Percentiles rank a stretch among this genome's conserved stretches.
Evolutionary conservation across 2,113 vertebrate species (phyloP).

Genomic region (Shinisaurus crocodilurus): DNA sequence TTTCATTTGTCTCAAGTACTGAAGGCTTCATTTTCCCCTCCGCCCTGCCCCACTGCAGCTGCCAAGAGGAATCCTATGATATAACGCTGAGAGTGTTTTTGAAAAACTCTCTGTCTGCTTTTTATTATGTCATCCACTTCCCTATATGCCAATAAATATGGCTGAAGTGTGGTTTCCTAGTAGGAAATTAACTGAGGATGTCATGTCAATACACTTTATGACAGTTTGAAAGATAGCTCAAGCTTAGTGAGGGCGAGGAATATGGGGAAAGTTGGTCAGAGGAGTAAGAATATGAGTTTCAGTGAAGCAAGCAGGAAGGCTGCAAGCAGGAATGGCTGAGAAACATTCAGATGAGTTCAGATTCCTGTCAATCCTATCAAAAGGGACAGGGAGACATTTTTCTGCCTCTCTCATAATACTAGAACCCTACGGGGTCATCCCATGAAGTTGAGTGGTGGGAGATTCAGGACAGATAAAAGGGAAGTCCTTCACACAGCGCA

Average conservation of each 20-base stretch:
- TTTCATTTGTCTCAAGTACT: constrained; percentile 23
- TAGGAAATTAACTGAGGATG: constrained; percentile 48
- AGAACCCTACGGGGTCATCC: too few relatives aligned
- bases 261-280: neutral
- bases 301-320: neutral
- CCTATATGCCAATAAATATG: constrained; percentile 34
- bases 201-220: constrained; percentile 42
- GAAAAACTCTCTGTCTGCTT: constrained; percentile 28
- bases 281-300: neutral
- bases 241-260: neutral
- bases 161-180: constrained; percentile 39
- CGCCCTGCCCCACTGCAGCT: neutral
- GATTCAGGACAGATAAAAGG: too few relatives aligned
- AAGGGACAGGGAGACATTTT: too few relatives aligned
- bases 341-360: too few relatives aligned
- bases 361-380: too few relatives aligned
- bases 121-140: constrained; percentile 17
- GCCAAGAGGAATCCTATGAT: constrained; percentile 39
- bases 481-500: too few relatives aligned
- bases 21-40: constrained; percentile 17
- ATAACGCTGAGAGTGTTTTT: constrained; percentile 23
- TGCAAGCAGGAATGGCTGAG: too few relatives aligned
- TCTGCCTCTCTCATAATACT: too few relatives aligned
- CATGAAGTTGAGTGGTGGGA: too few relatives aligned
- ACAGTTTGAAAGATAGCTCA: constrained; percentile 20